phyloP scores from a whole-genome alignment of 92 coral and sea anemone genomes.

The Heteractis magnifica region DNA sequence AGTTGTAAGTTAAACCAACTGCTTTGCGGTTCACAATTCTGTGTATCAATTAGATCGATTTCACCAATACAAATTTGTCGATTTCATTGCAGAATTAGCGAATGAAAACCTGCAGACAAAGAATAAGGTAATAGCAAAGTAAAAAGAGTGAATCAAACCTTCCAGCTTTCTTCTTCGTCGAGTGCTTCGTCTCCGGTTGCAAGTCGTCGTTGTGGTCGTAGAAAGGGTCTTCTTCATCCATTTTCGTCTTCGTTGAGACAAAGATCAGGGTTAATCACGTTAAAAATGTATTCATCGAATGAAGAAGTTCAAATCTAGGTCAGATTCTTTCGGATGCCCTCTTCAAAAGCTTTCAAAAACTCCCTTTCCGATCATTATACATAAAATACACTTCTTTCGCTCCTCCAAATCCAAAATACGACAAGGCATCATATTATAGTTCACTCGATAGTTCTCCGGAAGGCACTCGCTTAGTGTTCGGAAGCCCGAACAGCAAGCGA shows the following conservation, averaged over 20 bases:
- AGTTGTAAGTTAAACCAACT: background rate
- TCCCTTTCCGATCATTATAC: conserved; percentile 16
- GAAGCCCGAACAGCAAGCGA: conserved; percentile 9
- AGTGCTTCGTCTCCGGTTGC: conserved; percentile 32
- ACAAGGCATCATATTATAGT: conserved; percentile 11
- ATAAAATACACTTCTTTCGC: background rate
- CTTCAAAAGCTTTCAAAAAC: conserved; percentile 8
- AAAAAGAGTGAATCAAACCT: conserved; percentile 17
- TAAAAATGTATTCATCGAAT: background rate
- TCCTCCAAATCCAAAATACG: conserved; percentile 13
- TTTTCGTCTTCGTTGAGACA: conserved; percentile 1
- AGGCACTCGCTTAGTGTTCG: background rate
- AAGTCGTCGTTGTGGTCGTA: conserved; percentile 25
- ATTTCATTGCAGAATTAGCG: background rate
- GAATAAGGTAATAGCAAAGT: background rate
- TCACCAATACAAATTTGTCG: background rate
- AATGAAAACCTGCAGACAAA: background rate
- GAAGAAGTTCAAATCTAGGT: background rate
- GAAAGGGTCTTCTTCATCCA: conserved; percentile 39
- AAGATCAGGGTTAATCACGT: background rate
- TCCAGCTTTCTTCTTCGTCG: conserved; percentile 32
- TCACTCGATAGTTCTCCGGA: conserved; percentile 22
- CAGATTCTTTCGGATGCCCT: conserved; percentile 1
- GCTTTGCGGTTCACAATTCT: conserved; percentile 2
- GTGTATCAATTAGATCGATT: conserved; percentile 19